A percentile compares a stretch with the other conserved stretches of the same genome.
Evolutionary conservation across 2,888 invertebrate species (phyloP).

Genomic region (Octonoba sinensis): DNA sequence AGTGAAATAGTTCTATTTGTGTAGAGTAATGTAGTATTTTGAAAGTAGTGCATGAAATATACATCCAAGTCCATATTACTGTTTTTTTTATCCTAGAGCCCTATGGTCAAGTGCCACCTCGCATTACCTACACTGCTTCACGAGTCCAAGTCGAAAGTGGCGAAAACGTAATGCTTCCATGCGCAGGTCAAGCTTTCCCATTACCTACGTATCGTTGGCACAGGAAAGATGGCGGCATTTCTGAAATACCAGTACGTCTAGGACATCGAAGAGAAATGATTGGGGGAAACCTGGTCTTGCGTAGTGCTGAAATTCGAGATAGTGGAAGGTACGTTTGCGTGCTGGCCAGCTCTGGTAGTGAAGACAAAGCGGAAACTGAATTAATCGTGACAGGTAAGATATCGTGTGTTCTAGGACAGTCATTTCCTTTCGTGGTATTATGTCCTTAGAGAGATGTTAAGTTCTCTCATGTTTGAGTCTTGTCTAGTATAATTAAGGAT

Average conservation of each 20-base stretch:
- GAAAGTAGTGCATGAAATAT: too few species aligned
- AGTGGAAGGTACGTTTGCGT: constrained; percentile 65
- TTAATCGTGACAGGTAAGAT: constrained; percentile 64
- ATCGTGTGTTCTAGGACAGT: background rate
- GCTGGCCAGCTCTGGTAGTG: constrained; percentile 59
- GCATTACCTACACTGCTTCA: constrained; percentile 59
- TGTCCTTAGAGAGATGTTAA: too few species aligned
- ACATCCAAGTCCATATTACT: too few species aligned
- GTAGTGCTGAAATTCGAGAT: constrained; percentile 59
- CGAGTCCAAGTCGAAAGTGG: constrained; percentile 65
- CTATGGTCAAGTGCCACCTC: constrained; percentile 61
- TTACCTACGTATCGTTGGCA: constrained; percentile 71
- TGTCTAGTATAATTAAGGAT: too few species aligned
- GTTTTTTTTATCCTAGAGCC: constrained; percentile 49
- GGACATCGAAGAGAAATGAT: constrained; percentile 52
- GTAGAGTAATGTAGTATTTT: too few species aligned
- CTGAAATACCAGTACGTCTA: constrained; percentile 24
- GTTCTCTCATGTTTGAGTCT: too few species aligned
- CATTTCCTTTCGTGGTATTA: too few species aligned
- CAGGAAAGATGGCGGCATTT: constrained; percentile 62
- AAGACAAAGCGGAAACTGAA: constrained; percentile 64
- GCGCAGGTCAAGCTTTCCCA: constrained; percentile 71
- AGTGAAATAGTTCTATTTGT: too few species aligned
- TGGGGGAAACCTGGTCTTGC: constrained; percentile 64
- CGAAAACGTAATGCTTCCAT: constrained; percentile 70